Evolutionary conservation across 2,113 vertebrate species (phyloP), one percentile per base, ranked within the genome.

Genomic region (Lampris incognitus): DNA sequence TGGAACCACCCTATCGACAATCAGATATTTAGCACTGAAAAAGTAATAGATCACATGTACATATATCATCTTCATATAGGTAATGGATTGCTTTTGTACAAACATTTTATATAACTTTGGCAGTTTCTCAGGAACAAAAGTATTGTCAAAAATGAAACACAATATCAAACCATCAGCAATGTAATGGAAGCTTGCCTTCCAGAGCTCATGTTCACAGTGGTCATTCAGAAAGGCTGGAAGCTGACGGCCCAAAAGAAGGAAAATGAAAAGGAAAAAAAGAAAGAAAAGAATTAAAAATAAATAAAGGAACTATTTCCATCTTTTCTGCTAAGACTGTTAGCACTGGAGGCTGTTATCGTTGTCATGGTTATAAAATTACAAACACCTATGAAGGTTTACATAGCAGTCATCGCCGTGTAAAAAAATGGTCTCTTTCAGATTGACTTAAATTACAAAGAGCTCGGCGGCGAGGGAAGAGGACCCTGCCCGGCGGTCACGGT

Each of bases 171-270:
- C 91, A 78, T 93, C 91, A 92, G 91, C 93, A 93, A 94, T 95
- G 94, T 93, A 91, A 88, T 90, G 92, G 93, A 96, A 94, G 95
- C 92, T 94, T 95, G 95, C 93, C 94, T 96, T 94, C 93, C 93
- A 94, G 86, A 96, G 95, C 93, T 93, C 94, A 94, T 97, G 95
- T 97, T 99, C 98, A 99, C 97, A 99, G 97, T 98, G 97, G 97
- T 99, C 93, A 89, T 96, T 97, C 95, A 96, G 95, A 97, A 97
- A 96, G 95, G 95, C 92, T 93, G 94, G 94, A 95, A 96, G 90
- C 91, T 76, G 83, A 88, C 76, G 75, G 77, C 42, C 5, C 2
- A 83, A 91, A 86, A 73, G 38, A 83, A 82, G 59, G 38, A 67
- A 76, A 50, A 74, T 24, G 24, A 63, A 85, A 87, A 70, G 50